Evolutionary conservation across 1,140 invertebrate species (phyloP).

Genomic region (Cydia fagiglandana): DNA sequence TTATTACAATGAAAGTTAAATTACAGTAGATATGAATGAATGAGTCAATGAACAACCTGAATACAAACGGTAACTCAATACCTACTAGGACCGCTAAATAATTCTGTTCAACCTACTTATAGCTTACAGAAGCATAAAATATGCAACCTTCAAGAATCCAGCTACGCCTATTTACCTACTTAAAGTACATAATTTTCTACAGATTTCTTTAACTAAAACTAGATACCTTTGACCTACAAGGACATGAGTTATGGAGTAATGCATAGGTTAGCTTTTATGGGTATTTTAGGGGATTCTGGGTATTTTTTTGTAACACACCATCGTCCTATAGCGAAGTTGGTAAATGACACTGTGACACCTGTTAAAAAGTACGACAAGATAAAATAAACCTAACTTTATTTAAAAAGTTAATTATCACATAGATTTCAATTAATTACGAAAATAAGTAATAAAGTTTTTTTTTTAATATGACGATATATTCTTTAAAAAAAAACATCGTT

Average conservation of each 20-base stretch:
- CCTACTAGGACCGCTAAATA: neutral
- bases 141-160: slow-evolving; percentile 4
- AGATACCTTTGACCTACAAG: slow-evolving; percentile 20
- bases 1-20: no score
- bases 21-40: no score
- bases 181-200: neutral
- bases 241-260: neutral
- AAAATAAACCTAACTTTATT: neutral
- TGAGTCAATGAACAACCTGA: no score
- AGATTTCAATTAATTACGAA: no score
- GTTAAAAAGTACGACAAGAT: slow-evolving; percentile 41
- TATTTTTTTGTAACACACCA: slow-evolving; percentile 60
- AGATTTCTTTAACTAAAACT: slow-evolving; percentile 8
- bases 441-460: no score
- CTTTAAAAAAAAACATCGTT: no score
- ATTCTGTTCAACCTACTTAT: slow-evolving; percentile 24
- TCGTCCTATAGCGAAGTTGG: slow-evolving; percentile 63
- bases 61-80: slow-evolving; percentile 1
- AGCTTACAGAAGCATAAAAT: slow-evolving; percentile 18
- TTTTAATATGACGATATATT: no score
- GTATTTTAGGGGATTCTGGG: slow-evolving; percentile 16
- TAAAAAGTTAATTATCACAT: no score
- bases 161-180: slow-evolving; percentile 4
- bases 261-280: neutral
- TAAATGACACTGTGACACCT: slow-evolving; percentile 60